These are phyloP conservation scores for Leucoma salicis DNA, from an alignment of 2,888 invertebrate genomes.

Conservation along the genomic window DNA sequence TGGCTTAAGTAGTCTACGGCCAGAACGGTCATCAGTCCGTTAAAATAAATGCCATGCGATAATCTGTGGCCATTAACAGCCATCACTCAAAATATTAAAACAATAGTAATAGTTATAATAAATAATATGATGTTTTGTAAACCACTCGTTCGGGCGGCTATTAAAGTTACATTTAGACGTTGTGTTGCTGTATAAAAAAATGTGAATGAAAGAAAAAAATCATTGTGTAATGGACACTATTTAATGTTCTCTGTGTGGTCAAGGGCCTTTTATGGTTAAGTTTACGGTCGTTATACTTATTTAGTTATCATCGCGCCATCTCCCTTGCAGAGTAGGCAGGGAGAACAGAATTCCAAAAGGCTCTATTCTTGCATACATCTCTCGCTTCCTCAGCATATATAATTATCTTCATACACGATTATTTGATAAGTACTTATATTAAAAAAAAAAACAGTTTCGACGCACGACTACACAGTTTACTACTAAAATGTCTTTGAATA, in stretches of 20 bases:
- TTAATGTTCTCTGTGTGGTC: background rate
- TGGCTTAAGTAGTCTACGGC: background rate
- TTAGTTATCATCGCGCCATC: no score
- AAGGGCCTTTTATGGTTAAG: no score
- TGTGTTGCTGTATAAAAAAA: constrained; percentile 5
- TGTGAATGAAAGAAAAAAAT: background rate
- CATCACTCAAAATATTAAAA: constrained; percentile 65
- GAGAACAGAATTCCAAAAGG: no score
- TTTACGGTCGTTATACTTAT: no score
- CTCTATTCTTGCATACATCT: no score
- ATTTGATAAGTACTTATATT: no score
- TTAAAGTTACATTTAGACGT: constrained; percentile 39
- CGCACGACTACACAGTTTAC: no score
- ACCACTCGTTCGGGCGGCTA: constrained; percentile 36
- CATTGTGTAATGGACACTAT: background rate
- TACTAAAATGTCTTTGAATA: no score
- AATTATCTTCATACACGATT: no score
- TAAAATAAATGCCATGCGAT: constrained; percentile 53
- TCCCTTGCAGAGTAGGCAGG: no score
- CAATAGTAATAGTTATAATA: constrained; percentile 67
- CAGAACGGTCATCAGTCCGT: constrained; percentile 35
- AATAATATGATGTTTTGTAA: constrained; percentile 49
- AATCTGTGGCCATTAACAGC: constrained; percentile 55
- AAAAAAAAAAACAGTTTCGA: no score
- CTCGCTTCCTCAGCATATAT: no score